Percentiles rank a stretch among this genome's conserved stretches.
Evolutionary conservation across 2,888 invertebrate species (phyloP).

Genomic region (Drosophila mimetica): DNA sequence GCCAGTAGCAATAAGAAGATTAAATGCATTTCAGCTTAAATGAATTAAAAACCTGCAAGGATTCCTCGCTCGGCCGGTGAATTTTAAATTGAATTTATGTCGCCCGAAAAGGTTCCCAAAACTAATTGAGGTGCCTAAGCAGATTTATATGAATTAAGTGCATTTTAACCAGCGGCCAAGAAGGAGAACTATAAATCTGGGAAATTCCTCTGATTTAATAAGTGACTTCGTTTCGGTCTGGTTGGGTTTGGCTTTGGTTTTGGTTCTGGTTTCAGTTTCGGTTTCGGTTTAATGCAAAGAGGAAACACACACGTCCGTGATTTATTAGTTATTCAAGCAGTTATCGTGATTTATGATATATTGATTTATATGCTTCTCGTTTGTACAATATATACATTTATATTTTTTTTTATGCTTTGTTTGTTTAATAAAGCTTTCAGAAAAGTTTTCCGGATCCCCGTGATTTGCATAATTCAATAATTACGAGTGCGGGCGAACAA

Average conservation of each 20-base stretch:
- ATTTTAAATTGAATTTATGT: conserved; percentile 25
- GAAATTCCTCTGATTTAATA: conserved; percentile 41
- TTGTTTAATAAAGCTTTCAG: conserved; percentile 42
- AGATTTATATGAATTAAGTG: conserved; percentile 37
- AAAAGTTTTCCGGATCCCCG: conserved; percentile 37
- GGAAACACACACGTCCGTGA: conserved; percentile 45
- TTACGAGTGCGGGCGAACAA: conserved; percentile 14
- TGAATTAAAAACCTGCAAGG: conserved; percentile 33
- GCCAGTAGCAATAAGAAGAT: conserved; percentile 30
- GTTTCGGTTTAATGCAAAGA: conserved; percentile 30
- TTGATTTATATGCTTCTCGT: conserved; percentile 56
- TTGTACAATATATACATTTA: not conserved
- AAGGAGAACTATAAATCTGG: conserved; percentile 32
- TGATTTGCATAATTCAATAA: conserved; percentile 74
- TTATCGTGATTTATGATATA: conserved; percentile 68
- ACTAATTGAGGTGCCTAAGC: conserved; percentile 43
- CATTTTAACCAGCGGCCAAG: conserved; percentile 9
- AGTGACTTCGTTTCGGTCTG: conserved; percentile 33
- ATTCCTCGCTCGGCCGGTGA: conserved; percentile 6
- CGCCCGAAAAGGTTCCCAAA: conserved; percentile 8
- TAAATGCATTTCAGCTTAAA: conserved; percentile 36
- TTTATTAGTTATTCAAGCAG: conserved; percentile 51
- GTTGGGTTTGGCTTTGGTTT: conserved; percentile 3
- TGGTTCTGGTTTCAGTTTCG: not conserved
- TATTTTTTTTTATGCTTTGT: conserved; percentile 5